Evolutionary conservation across 2,113 vertebrate species (phyloP).

Genomic region (Reinhardtius hippoglossoides): DNA sequence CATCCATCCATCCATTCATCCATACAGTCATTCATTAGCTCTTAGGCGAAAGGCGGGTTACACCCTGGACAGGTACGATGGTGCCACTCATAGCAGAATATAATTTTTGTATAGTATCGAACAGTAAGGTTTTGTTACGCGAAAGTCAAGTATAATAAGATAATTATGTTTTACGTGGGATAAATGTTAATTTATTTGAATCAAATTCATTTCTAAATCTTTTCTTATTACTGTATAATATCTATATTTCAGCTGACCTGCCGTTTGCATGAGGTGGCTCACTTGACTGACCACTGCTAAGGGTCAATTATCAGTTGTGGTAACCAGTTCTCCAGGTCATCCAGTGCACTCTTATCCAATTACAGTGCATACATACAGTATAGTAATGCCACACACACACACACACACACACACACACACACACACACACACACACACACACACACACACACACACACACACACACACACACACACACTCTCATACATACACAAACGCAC

Average conservation of each 20-base stretch:
- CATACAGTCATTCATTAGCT: no score
- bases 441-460: neutral
- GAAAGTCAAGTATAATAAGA: no score
- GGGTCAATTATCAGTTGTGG: slow-evolving; percentile 49
- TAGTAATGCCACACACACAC: neutral
- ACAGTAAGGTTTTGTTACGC: no score
- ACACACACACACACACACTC: neutral
- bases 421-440: slow-evolving; percentile 39
- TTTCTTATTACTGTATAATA: neutral
- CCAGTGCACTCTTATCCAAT: slow-evolving; percentile 44
- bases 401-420: slow-evolving; percentile 6
- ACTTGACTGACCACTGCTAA: slow-evolving; percentile 21
- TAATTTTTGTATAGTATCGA: no score
- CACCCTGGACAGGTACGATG: no score
- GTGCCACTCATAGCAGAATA: no score
- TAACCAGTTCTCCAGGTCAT: slow-evolving; percentile 26
- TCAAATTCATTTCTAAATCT: no score
- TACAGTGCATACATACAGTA: slow-evolving; percentile 16
- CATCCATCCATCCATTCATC: no score
- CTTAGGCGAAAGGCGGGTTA: no score
- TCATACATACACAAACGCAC: slow-evolving; percentile 9
- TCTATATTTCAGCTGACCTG: neutral
- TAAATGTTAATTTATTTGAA: no score
- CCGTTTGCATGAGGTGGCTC: neutral
- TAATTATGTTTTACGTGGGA: no score